Base-by-base conservation (phyloP, 2,113 vertebrate species). In the Zapus hudsonius region DNA sequence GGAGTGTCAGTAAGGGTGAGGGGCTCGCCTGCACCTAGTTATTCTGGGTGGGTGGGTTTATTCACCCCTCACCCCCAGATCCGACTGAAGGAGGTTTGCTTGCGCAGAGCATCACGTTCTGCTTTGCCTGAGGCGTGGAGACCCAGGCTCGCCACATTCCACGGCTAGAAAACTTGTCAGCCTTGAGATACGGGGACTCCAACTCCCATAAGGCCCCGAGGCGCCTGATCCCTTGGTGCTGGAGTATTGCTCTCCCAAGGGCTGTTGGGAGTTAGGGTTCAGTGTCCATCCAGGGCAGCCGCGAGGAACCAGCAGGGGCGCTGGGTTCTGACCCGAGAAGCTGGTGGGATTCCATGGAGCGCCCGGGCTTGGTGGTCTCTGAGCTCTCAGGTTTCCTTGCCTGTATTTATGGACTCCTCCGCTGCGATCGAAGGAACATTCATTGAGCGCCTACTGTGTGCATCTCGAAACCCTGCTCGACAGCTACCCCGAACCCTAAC, bases 141-240 rank as follows among this genome's bases (percentile, higher is more conserved):
- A 95, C 89, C 69, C 59, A 87, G 91, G 91, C 84, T 95, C 70
- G 89, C 76, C 86, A 95, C 64, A 92, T 96, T 95, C 67, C 86
- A 92, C 89, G 86, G 80, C 73, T 20, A 25, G 87, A 87, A 96
- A 96, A 97, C 97, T 97, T 97, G 96, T 93, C 93, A 42, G 92
- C 84, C n/a, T 88, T 16, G 5, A 88, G 84, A 82, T 82, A 74
- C 2, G 36, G 74, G 63, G 92, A 97, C 97, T 97, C 42, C 95
- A 96, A 96, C 92, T 97, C 97, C 97, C 97, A 96, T 87, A 94
- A 97, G 91, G 80, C 96, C 76, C 22, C 66, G 92, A 96, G 84
- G 81, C 84, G 84, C 72, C 87, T 87, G 67, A 33, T 40, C 76
- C 57, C 52, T 95, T 57, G 47, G 9, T 87, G 38, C 80, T 93